phyloP scores from a whole-genome alignment of 2,113 vertebrate species.

The Colius striatus region DNA sequence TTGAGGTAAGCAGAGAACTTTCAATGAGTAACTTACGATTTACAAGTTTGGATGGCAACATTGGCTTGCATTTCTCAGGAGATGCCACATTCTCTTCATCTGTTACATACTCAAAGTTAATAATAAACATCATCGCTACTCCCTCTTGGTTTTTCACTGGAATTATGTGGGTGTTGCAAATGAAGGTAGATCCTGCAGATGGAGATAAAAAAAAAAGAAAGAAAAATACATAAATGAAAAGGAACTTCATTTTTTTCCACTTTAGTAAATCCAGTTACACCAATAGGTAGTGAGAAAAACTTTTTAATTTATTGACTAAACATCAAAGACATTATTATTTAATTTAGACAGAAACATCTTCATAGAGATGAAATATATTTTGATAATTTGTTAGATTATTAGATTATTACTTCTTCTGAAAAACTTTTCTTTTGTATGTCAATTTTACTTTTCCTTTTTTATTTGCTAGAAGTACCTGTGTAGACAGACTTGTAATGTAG shows the following conservation, averaged over 20 bases:
- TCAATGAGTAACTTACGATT: slow-evolving; percentile 84
- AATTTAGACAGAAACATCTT: background rate
- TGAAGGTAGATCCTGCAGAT: slow-evolving; percentile 89
- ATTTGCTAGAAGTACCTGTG: background rate
- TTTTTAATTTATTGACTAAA: background rate
- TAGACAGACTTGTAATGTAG: background rate
- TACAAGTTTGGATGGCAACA: slow-evolving; percentile 88
- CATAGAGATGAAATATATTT: background rate
- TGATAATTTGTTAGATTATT: background rate
- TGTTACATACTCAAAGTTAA: slow-evolving; percentile 92
- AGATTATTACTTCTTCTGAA: background rate
- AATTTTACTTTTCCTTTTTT: background rate
- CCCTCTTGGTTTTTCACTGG: slow-evolving; percentile 98
- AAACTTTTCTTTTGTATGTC: background rate
- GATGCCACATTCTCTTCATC: slow-evolving; percentile 86
- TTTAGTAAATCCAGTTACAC: background rate
- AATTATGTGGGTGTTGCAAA: slow-evolving; percentile 94
- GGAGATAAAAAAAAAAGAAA: background rate
- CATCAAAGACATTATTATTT: background rate
- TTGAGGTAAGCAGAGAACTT: background rate
- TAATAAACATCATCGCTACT: slow-evolving; percentile 98
- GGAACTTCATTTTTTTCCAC: background rate
- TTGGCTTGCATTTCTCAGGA: slow-evolving; percentile 87
- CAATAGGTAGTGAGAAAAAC: background rate
- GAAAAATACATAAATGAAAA: background rate